A percentile compares a stretch with the other conserved stretches of the same genome.
Conservation (phyloP, 2,888 invertebrate genomes). For the Thera obeliscata region DNA sequence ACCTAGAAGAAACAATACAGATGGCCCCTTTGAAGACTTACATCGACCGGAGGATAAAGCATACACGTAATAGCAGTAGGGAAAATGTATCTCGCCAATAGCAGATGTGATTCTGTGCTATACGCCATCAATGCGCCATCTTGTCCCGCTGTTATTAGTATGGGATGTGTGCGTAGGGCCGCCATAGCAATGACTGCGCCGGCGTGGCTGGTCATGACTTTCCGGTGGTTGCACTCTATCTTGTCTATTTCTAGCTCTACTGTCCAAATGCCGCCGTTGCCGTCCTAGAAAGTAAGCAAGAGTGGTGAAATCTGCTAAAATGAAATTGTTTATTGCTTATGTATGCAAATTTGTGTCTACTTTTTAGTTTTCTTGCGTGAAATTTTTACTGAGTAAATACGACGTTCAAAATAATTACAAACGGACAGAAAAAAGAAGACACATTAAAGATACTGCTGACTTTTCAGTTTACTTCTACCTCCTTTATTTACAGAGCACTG, state of each 20-base stretch:
- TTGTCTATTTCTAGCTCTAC: constrained; percentile 77
- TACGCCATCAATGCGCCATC: constrained; percentile 91
- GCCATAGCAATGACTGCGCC: constrained; percentile 89
- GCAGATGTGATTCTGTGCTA: constrained; percentile 85
- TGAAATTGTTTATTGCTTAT: too few species aligned
- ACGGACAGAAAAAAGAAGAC: too few species aligned
- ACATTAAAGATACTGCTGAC: too few species aligned
- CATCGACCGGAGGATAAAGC: constrained; percentile 89
- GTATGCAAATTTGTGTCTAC: too few species aligned
- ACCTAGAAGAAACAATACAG: too few species aligned
- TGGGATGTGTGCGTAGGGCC: constrained; percentile 87
- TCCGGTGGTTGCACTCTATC: constrained; percentile 67
- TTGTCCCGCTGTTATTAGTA: constrained; percentile 69
- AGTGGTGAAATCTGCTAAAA: too few species aligned
- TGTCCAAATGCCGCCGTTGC: constrained; percentile 89
- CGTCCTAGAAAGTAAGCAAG: constrained; percentile 85
- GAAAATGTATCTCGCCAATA: constrained; percentile 85
- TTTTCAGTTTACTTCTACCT: too few species aligned
- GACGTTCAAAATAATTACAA: too few species aligned
- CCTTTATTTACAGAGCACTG: too few species aligned
- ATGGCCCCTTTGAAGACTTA: constrained; percentile 59
- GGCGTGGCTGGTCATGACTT: constrained; percentile 89
- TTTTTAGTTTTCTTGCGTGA: too few species aligned
- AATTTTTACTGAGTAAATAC: too few species aligned
- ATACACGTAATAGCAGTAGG: constrained; percentile 83